phyloP scores from a whole-genome alignment of 2,888 invertebrate species.

The Drosophila affinis region DNA sequence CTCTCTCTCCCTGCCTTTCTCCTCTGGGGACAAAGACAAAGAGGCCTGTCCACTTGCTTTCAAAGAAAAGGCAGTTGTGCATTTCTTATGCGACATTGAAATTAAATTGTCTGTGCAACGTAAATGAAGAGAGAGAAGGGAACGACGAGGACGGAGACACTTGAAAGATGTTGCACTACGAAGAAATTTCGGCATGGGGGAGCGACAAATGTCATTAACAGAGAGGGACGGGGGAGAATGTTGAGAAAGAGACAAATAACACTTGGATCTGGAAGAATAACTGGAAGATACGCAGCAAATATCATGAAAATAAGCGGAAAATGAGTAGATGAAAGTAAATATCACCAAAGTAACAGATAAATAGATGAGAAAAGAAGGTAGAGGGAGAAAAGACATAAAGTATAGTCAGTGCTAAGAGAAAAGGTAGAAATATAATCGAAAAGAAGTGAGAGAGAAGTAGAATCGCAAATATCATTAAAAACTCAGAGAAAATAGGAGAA shows the following conservation, averaged over 20 bases:
- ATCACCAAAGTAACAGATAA: background rate
- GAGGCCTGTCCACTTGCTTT: slow-evolving; percentile 43
- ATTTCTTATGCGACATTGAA: slow-evolving; percentile 69
- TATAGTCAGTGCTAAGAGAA: background rate
- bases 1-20: slow-evolving; percentile 4
- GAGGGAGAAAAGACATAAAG: background rate
- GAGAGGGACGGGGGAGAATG: background rate
- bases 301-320: background rate
- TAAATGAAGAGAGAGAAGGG: background rate
- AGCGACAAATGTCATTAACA: background rate
- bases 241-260: background rate
- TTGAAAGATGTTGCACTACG: background rate
- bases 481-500: background rate
- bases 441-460: no score
- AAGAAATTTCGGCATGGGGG: background rate
- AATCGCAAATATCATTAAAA: background rate
- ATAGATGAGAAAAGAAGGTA: background rate
- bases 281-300: background rate
- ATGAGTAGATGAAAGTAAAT: background rate
- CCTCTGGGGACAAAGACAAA: slow-evolving; percentile 26
- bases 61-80: slow-evolving; percentile 34
- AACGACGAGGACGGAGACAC: background rate
- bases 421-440: no score
- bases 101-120: slow-evolving; percentile 71
- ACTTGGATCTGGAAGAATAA: background rate